A percentile compares a stretch with the other conserved stretches of the same genome.
phyloP scores from a whole-genome alignment of 2,888 invertebrate species.

The Rhagophthalmus giganteus region DNA sequence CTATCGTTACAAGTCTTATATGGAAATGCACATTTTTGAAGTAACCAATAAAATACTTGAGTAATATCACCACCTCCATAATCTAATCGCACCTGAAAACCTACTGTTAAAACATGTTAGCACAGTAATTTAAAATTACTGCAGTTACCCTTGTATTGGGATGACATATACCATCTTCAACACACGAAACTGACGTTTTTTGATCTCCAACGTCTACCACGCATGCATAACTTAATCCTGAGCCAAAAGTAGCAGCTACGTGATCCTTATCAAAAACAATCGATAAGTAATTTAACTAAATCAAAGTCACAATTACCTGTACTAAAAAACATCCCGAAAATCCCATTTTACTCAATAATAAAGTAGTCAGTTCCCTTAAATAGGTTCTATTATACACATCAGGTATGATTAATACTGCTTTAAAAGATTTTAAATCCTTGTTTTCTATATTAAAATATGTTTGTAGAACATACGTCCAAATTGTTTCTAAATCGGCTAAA shows the following conservation, averaged over 20 bases:
- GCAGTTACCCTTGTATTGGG: constrained; percentile 78
- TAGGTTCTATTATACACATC: constrained; percentile 87
- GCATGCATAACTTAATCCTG: constrained; percentile 84
- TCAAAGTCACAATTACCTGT: too few species aligned
- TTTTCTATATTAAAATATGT: constrained; percentile 75
- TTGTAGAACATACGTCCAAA: constrained; percentile 83
- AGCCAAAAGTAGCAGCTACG: constrained; percentile 83
- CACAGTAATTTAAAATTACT: too few species aligned
- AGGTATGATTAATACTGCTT: constrained; percentile 85
- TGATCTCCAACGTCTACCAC: constrained; percentile 95
- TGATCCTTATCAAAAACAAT: constrained; percentile 65
- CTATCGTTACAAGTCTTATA: constrained; percentile 78
- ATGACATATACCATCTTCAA: constrained; percentile 94
- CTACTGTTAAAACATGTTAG: too few species aligned
- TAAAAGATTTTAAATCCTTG: constrained; percentile 72
- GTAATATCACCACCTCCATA: constrained; percentile 93
- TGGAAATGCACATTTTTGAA: constrained; percentile 89
- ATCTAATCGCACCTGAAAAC: constrained; percentile 68
- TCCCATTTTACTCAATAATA: constrained; percentile 78
- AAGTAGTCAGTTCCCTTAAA: constrained; percentile 79
- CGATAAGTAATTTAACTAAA: too few species aligned
- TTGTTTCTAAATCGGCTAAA: constrained; percentile 81
- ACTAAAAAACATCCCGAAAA: constrained; percentile 83
- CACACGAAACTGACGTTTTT: constrained; percentile 93
- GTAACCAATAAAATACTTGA: constrained; percentile 83